phyloP scores from a whole-genome alignment of 1,140 invertebrate species.

The Ostrea edulis region DNA sequence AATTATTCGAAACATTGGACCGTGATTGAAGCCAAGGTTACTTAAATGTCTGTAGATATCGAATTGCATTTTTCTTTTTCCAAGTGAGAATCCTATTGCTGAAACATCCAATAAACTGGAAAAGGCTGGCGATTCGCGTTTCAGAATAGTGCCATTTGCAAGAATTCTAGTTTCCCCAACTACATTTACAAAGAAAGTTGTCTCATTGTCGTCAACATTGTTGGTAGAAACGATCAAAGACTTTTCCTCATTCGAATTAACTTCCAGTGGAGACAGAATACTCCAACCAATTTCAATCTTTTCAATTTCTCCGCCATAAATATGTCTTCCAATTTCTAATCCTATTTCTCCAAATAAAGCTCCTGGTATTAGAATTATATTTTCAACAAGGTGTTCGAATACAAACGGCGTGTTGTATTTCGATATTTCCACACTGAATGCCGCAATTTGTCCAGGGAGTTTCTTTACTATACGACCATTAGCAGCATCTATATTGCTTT shows the following conservation, averaged over 20 bases:
- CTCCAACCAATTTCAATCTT: slow-evolving; percentile 42
- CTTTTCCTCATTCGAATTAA: slow-evolving; percentile 36
- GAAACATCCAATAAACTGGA: background rate
- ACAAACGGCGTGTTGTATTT: slow-evolving; percentile 50
- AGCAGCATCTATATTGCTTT: background rate
- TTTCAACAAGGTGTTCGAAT: slow-evolving; percentile 54
- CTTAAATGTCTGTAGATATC: slow-evolving; percentile 51
- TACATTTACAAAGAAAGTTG: background rate
- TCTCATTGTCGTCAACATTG: background rate
- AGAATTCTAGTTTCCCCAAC: background rate
- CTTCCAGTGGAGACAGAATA: slow-evolving; percentile 40
- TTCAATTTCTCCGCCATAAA: background rate
- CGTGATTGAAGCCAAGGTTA: no score
- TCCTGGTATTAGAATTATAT: slow-evolving; percentile 56
- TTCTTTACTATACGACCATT: slow-evolving; percentile 48
- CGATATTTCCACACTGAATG: slow-evolving; percentile 50
- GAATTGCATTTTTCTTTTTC: slow-evolving; percentile 54
- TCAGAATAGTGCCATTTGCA: background rate
- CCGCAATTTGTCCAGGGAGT: background rate
- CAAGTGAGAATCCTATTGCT: background rate
- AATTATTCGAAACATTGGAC: no score
- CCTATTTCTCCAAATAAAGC: slow-evolving; percentile 59
- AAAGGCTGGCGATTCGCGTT: background rate
- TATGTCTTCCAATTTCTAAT: slow-evolving; percentile 40
- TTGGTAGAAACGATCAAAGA: slow-evolving; percentile 35